These are phyloP conservation scores for Cheiracanthium punctorium DNA, from an alignment of 2,888 invertebrate species.

Conservation along the genomic window DNA sequence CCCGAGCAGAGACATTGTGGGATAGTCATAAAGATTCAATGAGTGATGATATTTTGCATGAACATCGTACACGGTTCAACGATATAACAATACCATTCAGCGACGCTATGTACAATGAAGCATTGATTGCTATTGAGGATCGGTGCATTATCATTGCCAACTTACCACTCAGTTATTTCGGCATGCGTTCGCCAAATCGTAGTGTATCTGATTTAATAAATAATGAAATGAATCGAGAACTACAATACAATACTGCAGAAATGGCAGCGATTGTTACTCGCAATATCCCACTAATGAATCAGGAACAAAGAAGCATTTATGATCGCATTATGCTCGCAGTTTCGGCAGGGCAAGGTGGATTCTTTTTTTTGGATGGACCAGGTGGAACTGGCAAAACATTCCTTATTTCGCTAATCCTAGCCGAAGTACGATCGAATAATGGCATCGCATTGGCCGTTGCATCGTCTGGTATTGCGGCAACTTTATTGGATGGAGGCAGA, in stretches of 20 bases:
- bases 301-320: background rate
- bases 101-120: slow-evolving; percentile 24
- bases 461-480: slow-evolving; percentile 73
- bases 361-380: slow-evolving; percentile 71
- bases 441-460: slow-evolving; percentile 75
- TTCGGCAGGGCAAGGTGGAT: background rate
- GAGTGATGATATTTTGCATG: slow-evolving; percentile 36
- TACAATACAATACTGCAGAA: slow-evolving; percentile 8
- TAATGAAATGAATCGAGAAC: slow-evolving; percentile 4
- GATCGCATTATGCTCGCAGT: background rate
- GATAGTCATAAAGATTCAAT: slow-evolving; percentile 17
- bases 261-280: slow-evolving; percentile 27
- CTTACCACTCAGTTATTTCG: background rate
- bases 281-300: slow-evolving; percentile 18
- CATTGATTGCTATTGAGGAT: slow-evolving; percentile 30
- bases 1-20: background rate
- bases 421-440: background rate
- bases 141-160: slow-evolving; percentile 15
- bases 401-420: background rate
- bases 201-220: background rate
- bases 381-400: background rate
- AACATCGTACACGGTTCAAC: slow-evolving; percentile 34
- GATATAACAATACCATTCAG: slow-evolving; percentile 34
- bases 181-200: background rate
- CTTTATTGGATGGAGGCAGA: slow-evolving; percentile 76